Evolutionary conservation across 64 coral and sea anemone species (phyloP).

Genomic region (Stylophora pistillata): DNA sequence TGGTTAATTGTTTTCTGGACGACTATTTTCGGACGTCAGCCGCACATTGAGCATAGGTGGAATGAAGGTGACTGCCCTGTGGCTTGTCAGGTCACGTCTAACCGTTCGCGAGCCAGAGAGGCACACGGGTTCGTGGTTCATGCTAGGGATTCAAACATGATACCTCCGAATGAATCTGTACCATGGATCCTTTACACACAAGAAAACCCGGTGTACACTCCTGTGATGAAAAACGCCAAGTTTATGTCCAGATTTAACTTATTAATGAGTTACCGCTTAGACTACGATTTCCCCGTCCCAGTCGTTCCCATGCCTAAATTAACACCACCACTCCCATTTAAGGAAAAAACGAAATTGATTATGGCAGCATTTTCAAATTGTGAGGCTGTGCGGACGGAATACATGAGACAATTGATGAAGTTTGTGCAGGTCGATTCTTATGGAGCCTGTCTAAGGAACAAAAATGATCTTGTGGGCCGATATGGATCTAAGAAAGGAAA

Average conservation of each 20-base stretch:
- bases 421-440: slow-evolving; percentile 62
- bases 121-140: slow-evolving; percentile 31
- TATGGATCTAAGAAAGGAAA: not conserved
- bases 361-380: slow-evolving; percentile 42
- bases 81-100: slow-evolving; percentile 22
- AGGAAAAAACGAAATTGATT: not conserved
- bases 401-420: slow-evolving; percentile 53
- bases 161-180: not conserved
- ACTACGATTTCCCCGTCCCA: slow-evolving; percentile 52
- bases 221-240: not conserved
- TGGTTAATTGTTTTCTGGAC: slow-evolving; percentile 1
- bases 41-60: not conserved
- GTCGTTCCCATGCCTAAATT: slow-evolving; percentile 1
- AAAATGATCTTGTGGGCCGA: not conserved
- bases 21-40: not conserved
- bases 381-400: slow-evolving; percentile 43
- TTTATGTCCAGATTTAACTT: slow-evolving; percentile 46
- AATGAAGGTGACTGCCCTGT: not conserved
- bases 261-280: slow-evolving; percentile 47
- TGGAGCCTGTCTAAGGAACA: slow-evolving; percentile 49
- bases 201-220: slow-evolving; percentile 58
- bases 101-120: not conserved
- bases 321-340: not conserved
- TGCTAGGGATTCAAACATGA: slow-evolving; percentile 24
- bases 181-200: slow-evolving; percentile 37